Evolutionary conservation across 2,888 invertebrate species (phyloP), one percentile per base, ranked within the genome.

Genomic region (Drosophila antonietae): DNA sequence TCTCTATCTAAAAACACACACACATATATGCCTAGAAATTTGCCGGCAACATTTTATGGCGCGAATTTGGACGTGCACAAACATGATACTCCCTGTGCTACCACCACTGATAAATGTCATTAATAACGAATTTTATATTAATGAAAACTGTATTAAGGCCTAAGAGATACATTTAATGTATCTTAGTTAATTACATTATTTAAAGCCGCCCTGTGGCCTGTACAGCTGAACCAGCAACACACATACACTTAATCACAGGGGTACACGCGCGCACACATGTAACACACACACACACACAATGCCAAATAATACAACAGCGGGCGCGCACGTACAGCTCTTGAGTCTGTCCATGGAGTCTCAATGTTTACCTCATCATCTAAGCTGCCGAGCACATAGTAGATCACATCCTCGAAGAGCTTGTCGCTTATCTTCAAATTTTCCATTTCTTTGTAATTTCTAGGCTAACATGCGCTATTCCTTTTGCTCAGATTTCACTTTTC

Each of bases 361-460:
- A 10, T 44, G 56, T 69, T 91, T 90, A 96, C 96, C 95, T 95
- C 95, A 91, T 95, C 95, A 84, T 95, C 94, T 87, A 96, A 94
- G 93, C 96, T 96, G 81, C 97, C 97, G 91, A 96, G 96, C 88
- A 96, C 94, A 93, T 95, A 97, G 93, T 95, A 97, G 92, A 96
- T 96, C 85, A 97, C 96, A 94, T 96, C 95, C 93, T 96, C 96
- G 93, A 97, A 97, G 86, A 97, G 83, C 84, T 91, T 91, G 61
- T 92, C 92, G 78, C 91, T 91, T 61, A 92, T 88, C 81, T 91
- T 90, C 49, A 91, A 75, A 77, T 91, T 90, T 79, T 92, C 92
- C 91, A 92, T 92, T 78, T 55, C 74, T 71, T 63, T 71, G 35
- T 39, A 62, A 15, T 44, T 47, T 31, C 10, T 39, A 39, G 65